Evolutionary conservation across 2,888 invertebrate genomes (phyloP).

Genomic region (Coelinius sp.): DNA sequence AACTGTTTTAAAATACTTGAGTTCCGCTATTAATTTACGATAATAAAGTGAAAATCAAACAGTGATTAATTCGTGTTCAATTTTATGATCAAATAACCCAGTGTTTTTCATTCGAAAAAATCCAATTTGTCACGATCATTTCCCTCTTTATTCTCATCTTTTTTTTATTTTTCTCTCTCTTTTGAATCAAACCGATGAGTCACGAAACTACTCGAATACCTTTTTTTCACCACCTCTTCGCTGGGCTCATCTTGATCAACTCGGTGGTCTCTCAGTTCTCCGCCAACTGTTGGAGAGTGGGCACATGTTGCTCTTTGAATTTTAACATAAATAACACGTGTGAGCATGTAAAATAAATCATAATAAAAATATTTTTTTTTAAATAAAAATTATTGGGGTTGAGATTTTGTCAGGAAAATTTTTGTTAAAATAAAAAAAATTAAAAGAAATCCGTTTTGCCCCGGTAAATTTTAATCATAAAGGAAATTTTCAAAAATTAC

Average conservation of each 20-base stretch:
- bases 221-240: constrained; percentile 27
- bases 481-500: too few relatives aligned
- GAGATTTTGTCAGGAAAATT: not conserved
- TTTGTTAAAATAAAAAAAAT: not conserved
- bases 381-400: not conserved
- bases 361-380: constrained; percentile 7
- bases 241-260: constrained; percentile 24
- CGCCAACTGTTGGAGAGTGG: constrained; percentile 50
- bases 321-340: constrained; percentile 44
- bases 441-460: too few relatives aligned
- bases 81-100: not conserved
- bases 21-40: not conserved
- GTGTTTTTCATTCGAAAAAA: not conserved
- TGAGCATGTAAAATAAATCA: not conserved
- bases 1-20: constrained; percentile 12
- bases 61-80: constrained; percentile 7
- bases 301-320: constrained; percentile 44
- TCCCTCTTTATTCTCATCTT: constrained; percentile 6
- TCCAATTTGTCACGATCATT: constrained; percentile 10
- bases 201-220: constrained; percentile 33
- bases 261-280: constrained; percentile 52
- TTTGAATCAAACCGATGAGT: constrained; percentile 32
- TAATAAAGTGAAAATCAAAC: constrained; percentile 30
- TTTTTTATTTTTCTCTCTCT: not conserved
- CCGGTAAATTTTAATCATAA: too few relatives aligned